phyloP scores from a whole-genome alignment of 2,888 invertebrate species.

The Meta bourneti region DNA sequence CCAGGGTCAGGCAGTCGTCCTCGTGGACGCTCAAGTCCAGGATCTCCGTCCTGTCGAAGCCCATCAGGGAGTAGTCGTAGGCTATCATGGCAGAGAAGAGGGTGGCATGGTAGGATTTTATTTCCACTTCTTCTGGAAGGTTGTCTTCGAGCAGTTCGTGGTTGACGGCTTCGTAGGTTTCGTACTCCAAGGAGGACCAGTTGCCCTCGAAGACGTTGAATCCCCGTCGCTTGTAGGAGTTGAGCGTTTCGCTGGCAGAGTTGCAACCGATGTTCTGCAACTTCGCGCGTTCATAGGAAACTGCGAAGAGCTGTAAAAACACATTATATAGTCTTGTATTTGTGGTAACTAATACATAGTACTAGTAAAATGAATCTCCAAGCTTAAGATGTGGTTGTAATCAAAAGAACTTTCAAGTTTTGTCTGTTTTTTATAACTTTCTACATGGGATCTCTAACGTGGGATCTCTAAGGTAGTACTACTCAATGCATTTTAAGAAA shows the following conservation, averaged over 20 bases:
- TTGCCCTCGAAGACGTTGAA: background rate
- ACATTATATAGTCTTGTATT: background rate
- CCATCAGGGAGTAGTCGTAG: slow-evolving; percentile 16
- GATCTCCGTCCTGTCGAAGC: background rate
- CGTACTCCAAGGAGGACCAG: background rate
- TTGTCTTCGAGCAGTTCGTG: background rate
- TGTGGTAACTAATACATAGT: no score
- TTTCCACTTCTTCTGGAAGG: background rate
- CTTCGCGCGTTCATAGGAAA: background rate
- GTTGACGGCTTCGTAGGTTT: background rate
- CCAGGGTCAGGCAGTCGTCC: slow-evolving; percentile 6
- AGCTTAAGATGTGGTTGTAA: no score
- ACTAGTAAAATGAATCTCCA: no score
- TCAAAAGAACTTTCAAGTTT: no score
- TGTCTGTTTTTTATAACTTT: no score
- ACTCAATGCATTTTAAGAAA: no score
- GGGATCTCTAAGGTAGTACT: no score
- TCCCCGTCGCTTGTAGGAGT: background rate
- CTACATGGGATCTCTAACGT: no score
- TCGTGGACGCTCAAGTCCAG: background rate
- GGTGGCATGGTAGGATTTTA: background rate
- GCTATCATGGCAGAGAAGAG: background rate
- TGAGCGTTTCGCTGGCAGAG: background rate
- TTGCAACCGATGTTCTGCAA: background rate
- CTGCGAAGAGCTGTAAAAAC: slow-evolving; percentile 2